A percentile compares a stretch with the other conserved stretches of the same genome.
Conservation (phyloP, 2,888 invertebrate genomes). For the Aporophyla nigra region DNA sequence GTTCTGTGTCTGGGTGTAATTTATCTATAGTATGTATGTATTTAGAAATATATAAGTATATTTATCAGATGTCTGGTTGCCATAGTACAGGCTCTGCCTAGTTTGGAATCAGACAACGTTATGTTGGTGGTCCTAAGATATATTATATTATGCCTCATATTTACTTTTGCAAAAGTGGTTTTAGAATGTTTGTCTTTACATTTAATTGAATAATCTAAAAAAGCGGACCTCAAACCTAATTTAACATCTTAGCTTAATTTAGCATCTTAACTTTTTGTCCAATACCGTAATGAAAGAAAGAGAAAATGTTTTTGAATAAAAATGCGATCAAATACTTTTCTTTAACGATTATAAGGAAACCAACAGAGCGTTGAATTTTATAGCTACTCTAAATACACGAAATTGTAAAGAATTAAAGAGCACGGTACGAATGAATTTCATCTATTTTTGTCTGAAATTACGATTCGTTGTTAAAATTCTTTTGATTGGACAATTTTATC, state of each 20-base stretch:
- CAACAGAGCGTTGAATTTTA: slow-evolving; percentile 70
- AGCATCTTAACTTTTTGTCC: slow-evolving; percentile 13
- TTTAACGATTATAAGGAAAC: slow-evolving; percentile 67
- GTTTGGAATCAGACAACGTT: no score
- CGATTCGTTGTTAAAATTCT: not conserved
- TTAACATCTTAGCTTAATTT: slow-evolving; percentile 13
- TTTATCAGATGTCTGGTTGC: no score
- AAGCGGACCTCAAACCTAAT: slow-evolving; percentile 6
- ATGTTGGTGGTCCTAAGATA: no score
- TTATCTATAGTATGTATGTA: no score
- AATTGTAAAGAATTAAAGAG: slow-evolving; percentile 51
- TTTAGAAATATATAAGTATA: no score
- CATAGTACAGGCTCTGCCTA: no score
- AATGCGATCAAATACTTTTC: slow-evolving; percentile 47
- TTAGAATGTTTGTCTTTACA: not conserved
- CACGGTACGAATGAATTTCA: slow-evolving; percentile 22
- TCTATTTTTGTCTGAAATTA: slow-evolving; percentile 32
- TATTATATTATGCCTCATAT: no score
- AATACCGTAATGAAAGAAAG: slow-evolving; percentile 33
- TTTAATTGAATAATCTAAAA: slow-evolving; percentile 30
- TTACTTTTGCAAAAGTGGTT: no score
- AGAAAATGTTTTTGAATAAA: slow-evolving; percentile 50
- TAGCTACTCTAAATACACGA: slow-evolving; percentile 68
- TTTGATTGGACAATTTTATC: slow-evolving; percentile 15
- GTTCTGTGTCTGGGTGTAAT: no score